Base-by-base conservation (phyloP, 2,888 invertebrate species). In the Trissoscelio sp. region DNA sequence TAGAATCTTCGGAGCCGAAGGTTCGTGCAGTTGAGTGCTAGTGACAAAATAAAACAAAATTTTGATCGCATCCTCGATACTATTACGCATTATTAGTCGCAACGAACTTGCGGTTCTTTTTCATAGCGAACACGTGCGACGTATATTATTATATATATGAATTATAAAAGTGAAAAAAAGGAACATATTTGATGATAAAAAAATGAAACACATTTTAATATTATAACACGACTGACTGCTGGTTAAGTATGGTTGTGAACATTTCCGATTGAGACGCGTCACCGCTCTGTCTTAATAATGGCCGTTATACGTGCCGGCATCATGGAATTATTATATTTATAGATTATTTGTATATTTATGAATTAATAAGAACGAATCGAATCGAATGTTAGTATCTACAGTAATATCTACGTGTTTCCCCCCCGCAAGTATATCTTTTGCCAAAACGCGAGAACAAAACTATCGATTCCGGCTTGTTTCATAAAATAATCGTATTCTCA, bases 231-330 rank as follows among this genome's bases (percentile, higher is more conserved):
- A 88, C 89, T 88, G 88, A 89, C 88, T 88, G 89, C 88, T 88
- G 88, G 88, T 87, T 87, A 88, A 88, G 88, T 88, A 88, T 87
- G 88, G 88, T 89, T 89, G 89, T 88, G 88, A 89, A 84, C 77
- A 78, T 78, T 81, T 82, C 60, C 66, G 66, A 77, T 79, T 75
- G 83, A 80, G 72, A 77, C 77, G 81, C 85, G 77, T 83, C 82
- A 82, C 69, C 75, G 73, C 79, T 82, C 82, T 78, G 81, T 73
- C 79, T 78, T 82, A 74, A 69, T 79, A 77, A 81, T 77, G 83
- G 82, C 84, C 83, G 83, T 83, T 82, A 79, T 69, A 83, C 79
- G 84, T 81, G 86, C 84, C 84, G 83, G 79, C 82, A 80, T 72
- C 55, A 82, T 83, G 84, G 81, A 86, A 84, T 85, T 81, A 84